Evolutionary conservation across 2,888 invertebrate species (phyloP).

Genomic region (Conops quadrifasciatus): DNA sequence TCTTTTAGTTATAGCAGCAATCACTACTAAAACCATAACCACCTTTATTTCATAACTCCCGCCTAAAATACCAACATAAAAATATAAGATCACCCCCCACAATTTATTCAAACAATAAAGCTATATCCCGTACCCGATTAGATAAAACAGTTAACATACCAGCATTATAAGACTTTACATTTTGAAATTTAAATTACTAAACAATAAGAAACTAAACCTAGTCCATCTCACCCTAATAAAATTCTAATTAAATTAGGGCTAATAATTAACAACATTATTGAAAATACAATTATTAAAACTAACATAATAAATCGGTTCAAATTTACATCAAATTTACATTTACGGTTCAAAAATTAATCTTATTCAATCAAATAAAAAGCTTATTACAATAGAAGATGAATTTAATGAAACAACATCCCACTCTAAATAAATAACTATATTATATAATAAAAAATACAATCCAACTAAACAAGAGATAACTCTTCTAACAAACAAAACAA

Average conservation of each 20-base stretch:
- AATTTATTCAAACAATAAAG: constrained; percentile 72
- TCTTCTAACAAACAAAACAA: constrained; percentile 67
- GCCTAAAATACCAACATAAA: constrained; percentile 68
- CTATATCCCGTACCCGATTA: constrained; percentile 79
- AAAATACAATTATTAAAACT: constrained; percentile 73
- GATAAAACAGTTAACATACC: constrained; percentile 77
- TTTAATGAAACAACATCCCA: constrained; percentile 67
- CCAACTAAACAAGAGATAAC: constrained; percentile 57
- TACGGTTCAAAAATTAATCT: constrained; percentile 72
- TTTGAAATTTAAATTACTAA: constrained; percentile 70
- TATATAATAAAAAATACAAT: constrained; percentile 67
- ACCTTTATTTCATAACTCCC: constrained; percentile 65
- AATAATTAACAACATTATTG: constrained; percentile 76
- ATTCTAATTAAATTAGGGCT: constrained; percentile 76
- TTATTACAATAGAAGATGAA: constrained; percentile 67
- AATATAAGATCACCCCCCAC: constrained; percentile 69
- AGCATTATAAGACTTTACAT: constrained; percentile 74
- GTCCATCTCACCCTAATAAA: constrained; percentile 78
- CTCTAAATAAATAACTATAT: constrained; percentile 65
- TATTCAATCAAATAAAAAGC: constrained; percentile 73
- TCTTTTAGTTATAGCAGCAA: constrained; percentile 77
- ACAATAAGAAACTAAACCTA: constrained; percentile 77
- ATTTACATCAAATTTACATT: constrained; percentile 69
- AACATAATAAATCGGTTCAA: constrained; percentile 73
- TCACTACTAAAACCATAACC: constrained; percentile 66